Base-by-base conservation (phyloP, 2,113 vertebrate genomes). In the Balaenoptera acutorostrata region DNA sequence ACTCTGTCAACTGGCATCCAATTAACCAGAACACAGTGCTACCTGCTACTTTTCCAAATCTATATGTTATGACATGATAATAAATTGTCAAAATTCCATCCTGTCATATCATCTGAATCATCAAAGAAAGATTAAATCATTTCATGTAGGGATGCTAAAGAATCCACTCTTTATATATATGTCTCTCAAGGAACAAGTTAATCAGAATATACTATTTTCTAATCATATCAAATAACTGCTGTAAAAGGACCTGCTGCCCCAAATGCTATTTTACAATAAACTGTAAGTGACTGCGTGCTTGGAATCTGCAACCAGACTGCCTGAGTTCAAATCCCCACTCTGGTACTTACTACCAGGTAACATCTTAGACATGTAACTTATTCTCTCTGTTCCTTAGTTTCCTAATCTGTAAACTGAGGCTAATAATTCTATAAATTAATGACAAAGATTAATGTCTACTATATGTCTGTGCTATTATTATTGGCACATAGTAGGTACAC, bases 121-220 rank as follows among this genome's bases (percentile, higher is more conserved):
- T 82, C 27, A 78, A 88, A 71, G 68, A 92, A 96, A 93, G 18
- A 63, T 89, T 96, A 95, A 95, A 74, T 55, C 77, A 49, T 33
- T 87, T 95, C n/a, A 83, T 31, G 31, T 71, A 57, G 18, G 21
- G 68, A 10, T 68, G 14, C 13, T 88, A 69, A 44, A 93, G 1
- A 88, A 71, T 57, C 7, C 23, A 44, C 55, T 81, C 8, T 95
- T 78, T 91, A 66, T n/a, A 77, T 72, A 90, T 2, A 74, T 1
- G 7, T 44, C 1, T 69, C n/a, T 94, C 17, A 93, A 95, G 13
- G 39, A 93, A 90, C 0, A 88, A 83, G 13, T n/a, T 96, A 66
- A 87, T 81, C 25, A 61, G 31, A 90, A 17, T 2, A 78, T 23
- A 12, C 31, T 82, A 29, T 72, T 90, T 59, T 90, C 55, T 84